Conservation (phyloP, 2,888 invertebrate species). For the Caenorhabditis plicata region DNA sequence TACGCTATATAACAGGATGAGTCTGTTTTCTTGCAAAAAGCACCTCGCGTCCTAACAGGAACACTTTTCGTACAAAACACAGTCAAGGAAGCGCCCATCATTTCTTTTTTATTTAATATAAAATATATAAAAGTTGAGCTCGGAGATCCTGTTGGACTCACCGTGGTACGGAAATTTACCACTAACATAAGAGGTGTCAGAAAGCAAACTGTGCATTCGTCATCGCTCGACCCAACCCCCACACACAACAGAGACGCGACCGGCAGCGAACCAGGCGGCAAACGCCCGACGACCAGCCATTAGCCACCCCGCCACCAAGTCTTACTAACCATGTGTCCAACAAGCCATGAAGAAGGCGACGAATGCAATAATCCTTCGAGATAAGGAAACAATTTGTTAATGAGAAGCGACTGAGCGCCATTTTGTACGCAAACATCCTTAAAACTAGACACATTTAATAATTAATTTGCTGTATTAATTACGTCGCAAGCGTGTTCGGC, state of each 20-base stretch:
- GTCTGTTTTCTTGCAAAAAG: too few relatives aligned
- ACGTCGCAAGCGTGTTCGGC: slow-evolving; percentile 44
- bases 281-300: neutral
- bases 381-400: slow-evolving; percentile 21
- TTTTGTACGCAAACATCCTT: slow-evolving; percentile 32
- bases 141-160: slow-evolving; percentile 36
- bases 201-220: slow-evolving; percentile 33
- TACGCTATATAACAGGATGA: too few relatives aligned
- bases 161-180: slow-evolving; percentile 37
- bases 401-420: slow-evolving; percentile 6
- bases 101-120: too few relatives aligned
- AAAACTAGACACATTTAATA: slow-evolving; percentile 3
- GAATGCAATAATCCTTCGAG: slow-evolving; percentile 19
- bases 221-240: slow-evolving; percentile 33
- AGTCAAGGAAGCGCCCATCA: too few relatives aligned
- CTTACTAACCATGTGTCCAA: slow-evolving; percentile 35
- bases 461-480: neutral
- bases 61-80: too few relatives aligned
- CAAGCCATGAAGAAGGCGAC: slow-evolving; percentile 31
- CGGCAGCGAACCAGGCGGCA: neutral
- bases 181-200: slow-evolving; percentile 43
- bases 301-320: slow-evolving; percentile 27
- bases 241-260: slow-evolving; percentile 7
- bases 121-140: slow-evolving; percentile 25
- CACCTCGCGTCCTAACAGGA: too few relatives aligned